Evolutionary conservation across 2,888 invertebrate species (phyloP).

Genomic region (Lacanobia oleracea): DNA sequence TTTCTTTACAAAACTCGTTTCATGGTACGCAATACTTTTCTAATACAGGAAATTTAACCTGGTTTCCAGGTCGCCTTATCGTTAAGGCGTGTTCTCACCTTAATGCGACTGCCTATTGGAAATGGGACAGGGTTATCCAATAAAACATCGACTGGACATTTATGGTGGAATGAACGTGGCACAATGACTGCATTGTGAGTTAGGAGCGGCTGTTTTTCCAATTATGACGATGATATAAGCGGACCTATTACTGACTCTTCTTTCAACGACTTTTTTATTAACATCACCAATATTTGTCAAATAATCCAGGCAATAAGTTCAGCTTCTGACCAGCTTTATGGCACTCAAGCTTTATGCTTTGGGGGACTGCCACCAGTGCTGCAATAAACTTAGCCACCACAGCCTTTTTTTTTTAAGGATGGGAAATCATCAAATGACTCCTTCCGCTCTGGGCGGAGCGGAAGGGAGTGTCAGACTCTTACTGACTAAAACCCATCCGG

Average conservation of each 20-base stretch:
- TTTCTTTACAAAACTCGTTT: slow-evolving; percentile 19
- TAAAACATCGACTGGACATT: slow-evolving; percentile 55
- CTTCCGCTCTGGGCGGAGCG: no score
- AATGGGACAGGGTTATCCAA: slow-evolving; percentile 55
- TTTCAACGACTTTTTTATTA: not conserved
- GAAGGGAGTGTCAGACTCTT: no score
- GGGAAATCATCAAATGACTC: no score
- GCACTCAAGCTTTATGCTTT: no score
- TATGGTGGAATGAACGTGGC: slow-evolving; percentile 45
- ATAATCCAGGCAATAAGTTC: no score
- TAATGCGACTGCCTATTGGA: slow-evolving; percentile 57
- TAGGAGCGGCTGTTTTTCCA: slow-evolving; percentile 23
- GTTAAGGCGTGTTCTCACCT: slow-evolving; percentile 49
- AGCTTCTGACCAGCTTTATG: no score
- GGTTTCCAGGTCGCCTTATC: slow-evolving; percentile 68
- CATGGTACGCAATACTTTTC: slow-evolving; percentile 40
- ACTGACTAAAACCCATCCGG: no score
- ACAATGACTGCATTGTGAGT: slow-evolving; percentile 34
- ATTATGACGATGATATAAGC: no score
- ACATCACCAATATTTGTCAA: not conserved
- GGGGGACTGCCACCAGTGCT: no score
- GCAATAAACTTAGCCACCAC: no score
- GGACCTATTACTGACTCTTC: not conserved
- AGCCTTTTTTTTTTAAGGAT: no score
- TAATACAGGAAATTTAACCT: slow-evolving; percentile 69